Evolutionary conservation across 2,888 invertebrate species (phyloP).

Genomic region (Hyppa rectilinea): DNA sequence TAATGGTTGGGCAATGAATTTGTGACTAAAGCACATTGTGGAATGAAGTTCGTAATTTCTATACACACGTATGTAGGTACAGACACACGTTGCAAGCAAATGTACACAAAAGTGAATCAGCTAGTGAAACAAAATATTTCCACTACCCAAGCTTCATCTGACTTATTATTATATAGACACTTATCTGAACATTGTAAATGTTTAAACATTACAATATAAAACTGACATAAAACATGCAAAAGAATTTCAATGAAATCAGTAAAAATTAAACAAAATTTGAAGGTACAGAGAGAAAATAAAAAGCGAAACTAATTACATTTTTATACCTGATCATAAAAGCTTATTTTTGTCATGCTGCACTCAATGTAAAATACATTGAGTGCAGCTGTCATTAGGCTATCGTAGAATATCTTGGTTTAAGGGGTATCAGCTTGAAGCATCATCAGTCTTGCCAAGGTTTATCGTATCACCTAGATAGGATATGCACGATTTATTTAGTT

Average conservation of each 20-base stretch:
- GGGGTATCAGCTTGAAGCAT: too few species aligned
- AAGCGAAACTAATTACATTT: background rate
- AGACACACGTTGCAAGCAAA: background rate
- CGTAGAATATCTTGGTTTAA: too few species aligned
- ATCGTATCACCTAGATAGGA: too few species aligned
- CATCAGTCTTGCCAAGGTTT: too few species aligned
- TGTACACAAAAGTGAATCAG: conserved; percentile 18
- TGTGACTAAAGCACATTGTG: conserved; percentile 39
- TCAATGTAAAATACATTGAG: too few species aligned
- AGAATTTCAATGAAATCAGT: conserved; percentile 23
- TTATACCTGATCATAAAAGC: conserved; percentile 21
- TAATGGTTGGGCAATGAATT: conserved; percentile 13
- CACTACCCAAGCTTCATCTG: background rate
- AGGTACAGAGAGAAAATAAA: conserved; percentile 16
- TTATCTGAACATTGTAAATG: background rate
- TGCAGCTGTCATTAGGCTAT: too few species aligned
- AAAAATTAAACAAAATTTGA: conserved; percentile 12
- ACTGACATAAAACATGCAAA: conserved; percentile 5
- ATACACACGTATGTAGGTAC: background rate
- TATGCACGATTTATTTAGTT: conserved; percentile 17
- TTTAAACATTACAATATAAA: background rate
- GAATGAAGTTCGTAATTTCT: conserved; percentile 26
- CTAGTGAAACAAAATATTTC: background rate
- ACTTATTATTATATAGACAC: conserved; percentile 5
- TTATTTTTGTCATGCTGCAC: background rate